Evolutionary conservation across 2,888 invertebrate genomes (phyloP).

Genomic region (Harpagoxenus sublaevis): DNA sequence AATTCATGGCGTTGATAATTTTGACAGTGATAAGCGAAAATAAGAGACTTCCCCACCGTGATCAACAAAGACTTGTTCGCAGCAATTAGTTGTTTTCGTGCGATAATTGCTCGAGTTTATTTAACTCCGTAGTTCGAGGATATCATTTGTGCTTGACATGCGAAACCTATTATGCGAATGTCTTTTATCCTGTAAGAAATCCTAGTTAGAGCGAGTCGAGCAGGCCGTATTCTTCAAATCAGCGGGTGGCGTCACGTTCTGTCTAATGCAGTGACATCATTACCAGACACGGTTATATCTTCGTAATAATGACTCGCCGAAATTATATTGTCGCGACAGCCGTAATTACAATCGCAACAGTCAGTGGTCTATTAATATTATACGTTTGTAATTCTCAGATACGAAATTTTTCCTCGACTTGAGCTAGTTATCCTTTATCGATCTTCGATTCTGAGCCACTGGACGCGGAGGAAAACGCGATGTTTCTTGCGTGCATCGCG

Average conservation of each 20-base stretch:
- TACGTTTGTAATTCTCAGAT: conserved; percentile 1
- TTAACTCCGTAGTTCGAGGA: conserved; percentile 46
- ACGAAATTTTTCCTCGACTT: background rate
- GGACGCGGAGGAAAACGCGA: conserved; percentile 49
- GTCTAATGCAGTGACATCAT: conserved; percentile 62
- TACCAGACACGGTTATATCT: conserved; percentile 44
- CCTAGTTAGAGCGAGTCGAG: conserved; percentile 57
- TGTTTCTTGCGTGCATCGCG: conserved; percentile 49
- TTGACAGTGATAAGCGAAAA: conserved; percentile 43
- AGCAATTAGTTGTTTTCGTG: conserved; percentile 62
- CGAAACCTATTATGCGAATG: conserved; percentile 54
- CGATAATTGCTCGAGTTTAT: conserved; percentile 64
- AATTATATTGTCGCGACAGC: background rate
- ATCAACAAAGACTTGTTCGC: conserved; percentile 46
- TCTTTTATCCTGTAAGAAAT: conserved; percentile 62
- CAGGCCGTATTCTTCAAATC: conserved; percentile 37
- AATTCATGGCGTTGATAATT: conserved; percentile 9
- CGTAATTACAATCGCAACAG: background rate
- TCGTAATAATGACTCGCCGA: background rate
- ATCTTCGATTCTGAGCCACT: background rate
- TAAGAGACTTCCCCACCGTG: conserved; percentile 49
- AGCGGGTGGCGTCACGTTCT: conserved; percentile 56
- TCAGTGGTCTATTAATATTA: background rate
- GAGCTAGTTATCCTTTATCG: conserved; percentile 4
- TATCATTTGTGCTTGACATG: conserved; percentile 34